Base-by-base conservation (phyloP, 2,888 invertebrate genomes). In the Drosophila neonasuta region DNA sequence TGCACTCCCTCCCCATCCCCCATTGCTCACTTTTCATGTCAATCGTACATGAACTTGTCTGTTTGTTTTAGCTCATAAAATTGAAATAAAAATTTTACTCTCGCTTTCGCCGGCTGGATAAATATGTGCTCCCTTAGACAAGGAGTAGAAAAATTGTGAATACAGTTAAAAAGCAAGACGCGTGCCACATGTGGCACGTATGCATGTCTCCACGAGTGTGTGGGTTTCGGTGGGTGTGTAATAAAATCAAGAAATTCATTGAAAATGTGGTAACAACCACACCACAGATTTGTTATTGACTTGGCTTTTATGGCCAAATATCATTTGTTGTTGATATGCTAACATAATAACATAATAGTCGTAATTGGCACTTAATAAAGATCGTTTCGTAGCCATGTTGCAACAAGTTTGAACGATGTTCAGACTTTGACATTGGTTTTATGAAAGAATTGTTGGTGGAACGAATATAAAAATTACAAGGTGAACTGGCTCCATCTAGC, bases 1-100 rank as follows among this genome's bases (percentile, higher is more conserved):
- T 32, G 32, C 32, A 8, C 39, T 41, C 0, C 8, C 32, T 32
- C 13, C 13, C 15, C 29, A 17, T 4, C 39, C 17, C 10, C 15
- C 11, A 17, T 34, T 17, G 9, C 24, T 5, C 24, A 24, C n/a
- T 32, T 29, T 46, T 58, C 24, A 29, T 36, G 54, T 50, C 49
- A 49, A 56, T 56, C 2, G 48, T 34, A 29, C 42, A 41, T 44
- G 57, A 52, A 58, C 44, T 39, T 61, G 61, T 57, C 56, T 29
- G 48, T 51, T 46, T 56, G 61, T 52, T 42, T 36, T 46, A 58
- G 57, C 44, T 59, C 64, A 65, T 71, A 69, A 71, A 71, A 71
- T 69, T 48, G 59, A 60, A 64, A 69, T 69, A 69, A 71, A 69
- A 62, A 58, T 54, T 44, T 30, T 69, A 67, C 69, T 67, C 44